These are phyloP conservation scores for Calyptomena viridis DNA, from an alignment of 2,113 vertebrate genomes.

Conservation along the genomic window DNA sequence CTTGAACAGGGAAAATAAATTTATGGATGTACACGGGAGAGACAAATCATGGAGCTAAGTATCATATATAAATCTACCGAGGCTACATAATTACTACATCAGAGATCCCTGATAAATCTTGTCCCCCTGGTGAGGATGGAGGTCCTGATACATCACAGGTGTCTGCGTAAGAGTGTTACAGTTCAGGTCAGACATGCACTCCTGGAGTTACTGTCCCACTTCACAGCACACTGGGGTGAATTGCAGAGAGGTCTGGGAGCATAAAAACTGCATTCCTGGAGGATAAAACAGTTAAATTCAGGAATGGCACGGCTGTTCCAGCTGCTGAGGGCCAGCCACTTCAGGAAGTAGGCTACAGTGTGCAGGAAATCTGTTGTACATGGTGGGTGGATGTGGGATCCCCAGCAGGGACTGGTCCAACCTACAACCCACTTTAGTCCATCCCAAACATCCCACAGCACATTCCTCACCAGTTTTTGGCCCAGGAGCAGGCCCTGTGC, in stretches of 20 bases:
- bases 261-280: background rate
- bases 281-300: background rate
- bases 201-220: background rate
- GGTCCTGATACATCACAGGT: background rate
- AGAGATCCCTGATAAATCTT: background rate
- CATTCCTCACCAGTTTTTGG: accelerated
- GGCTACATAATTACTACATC: background rate
- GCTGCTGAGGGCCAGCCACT: background rate
- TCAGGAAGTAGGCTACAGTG: background rate
- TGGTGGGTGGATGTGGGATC: accelerated
- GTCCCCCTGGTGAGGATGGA: background rate
- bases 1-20: background rate
- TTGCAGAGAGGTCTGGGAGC: background rate
- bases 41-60: background rate
- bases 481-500: background rate
- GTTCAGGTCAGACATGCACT: background rate
- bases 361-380: accelerated
- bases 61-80: background rate
- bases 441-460: accelerated
- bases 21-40: background rate
- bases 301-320: accelerated
- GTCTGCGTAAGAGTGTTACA: background rate
- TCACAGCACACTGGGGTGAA: background rate
- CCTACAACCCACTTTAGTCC: accelerated
- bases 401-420: background rate